phyloP scores from a whole-genome alignment of 92 coral and sea anemone genomes.

The Epizoanthus illoricatus region DNA sequence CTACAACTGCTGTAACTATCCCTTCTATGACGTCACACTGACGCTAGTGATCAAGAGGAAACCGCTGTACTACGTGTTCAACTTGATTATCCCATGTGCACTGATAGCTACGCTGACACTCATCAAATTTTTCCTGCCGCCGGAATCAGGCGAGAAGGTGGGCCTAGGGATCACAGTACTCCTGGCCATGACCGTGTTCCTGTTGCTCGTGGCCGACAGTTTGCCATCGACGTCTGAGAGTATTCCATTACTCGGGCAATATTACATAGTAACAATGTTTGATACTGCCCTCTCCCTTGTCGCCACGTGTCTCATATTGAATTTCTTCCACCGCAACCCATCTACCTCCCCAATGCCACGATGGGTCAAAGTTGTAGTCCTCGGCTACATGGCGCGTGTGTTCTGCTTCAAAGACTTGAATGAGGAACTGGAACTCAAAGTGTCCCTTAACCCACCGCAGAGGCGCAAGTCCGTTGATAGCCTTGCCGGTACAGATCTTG shows the following conservation, averaged over 20 bases:
- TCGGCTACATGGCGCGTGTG: slow-evolving; percentile 84
- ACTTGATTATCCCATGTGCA: slow-evolving; percentile 92
- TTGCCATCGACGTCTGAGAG: slow-evolving; percentile 90
- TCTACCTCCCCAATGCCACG: slow-evolving; percentile 93
- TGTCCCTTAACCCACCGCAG: slow-evolving; percentile 48
- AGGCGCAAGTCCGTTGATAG: slow-evolving; percentile 56
- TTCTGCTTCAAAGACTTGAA: slow-evolving; percentile 67
- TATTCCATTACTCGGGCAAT: slow-evolving; percentile 85
- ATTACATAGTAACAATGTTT: slow-evolving; percentile 84
- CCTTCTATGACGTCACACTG: slow-evolving; percentile 73
- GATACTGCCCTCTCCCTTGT: slow-evolving; percentile 87
- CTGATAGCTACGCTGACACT: slow-evolving; percentile 77
- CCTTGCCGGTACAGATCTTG: slow-evolving; percentile 57
- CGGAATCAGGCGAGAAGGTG: slow-evolving; percentile 92
- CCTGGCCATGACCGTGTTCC: slow-evolving; percentile 92
- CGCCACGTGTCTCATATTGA: slow-evolving; percentile 82
- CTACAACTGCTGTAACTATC: slow-evolving; percentile 70
- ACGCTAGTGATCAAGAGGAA: slow-evolving; percentile 73
- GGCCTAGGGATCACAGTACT: slow-evolving; percentile 94
- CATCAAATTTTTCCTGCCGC: slow-evolving; percentile 85
- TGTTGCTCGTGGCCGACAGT: slow-evolving; percentile 85
- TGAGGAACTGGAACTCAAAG: slow-evolving; percentile 61
- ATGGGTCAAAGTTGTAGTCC: slow-evolving; percentile 85
- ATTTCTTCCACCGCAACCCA: slow-evolving; percentile 87
- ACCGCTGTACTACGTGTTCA: slow-evolving; percentile 86